Base-by-base conservation (phyloP, 2,797 vertebrate genomes). In the Lacerta bilineata region DNA sequence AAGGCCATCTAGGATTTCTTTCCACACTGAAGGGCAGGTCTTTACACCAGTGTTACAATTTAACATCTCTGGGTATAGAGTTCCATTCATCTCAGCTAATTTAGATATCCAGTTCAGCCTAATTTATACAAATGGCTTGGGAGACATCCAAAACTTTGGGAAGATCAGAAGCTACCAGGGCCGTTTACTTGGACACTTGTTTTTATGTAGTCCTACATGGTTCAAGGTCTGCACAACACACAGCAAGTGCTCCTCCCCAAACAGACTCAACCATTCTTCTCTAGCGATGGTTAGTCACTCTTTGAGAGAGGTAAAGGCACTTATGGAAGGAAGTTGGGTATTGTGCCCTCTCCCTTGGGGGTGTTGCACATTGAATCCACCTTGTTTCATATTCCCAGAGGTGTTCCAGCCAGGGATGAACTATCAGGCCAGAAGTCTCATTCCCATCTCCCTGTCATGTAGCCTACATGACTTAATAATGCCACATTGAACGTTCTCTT, bases 1-100 rank as follows among this genome's bases (percentile, higher is more conserved):
- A 93, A 93, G 81, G 41, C 71, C 88, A 3, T 86, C 79, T 36
- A 91, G 82, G 61, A 93, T 95, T 92, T 93, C 72, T 76, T 41
- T 93, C 88, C 33, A 69, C 84, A 27, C 66, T 86, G 81, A 69
- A 93, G 79, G 64, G 85, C 78, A 13, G 78, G 88, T 80, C 50
- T 88, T 84, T 80, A 80, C 50, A 33, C n/a, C 50, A 61, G 75
- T 71, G 82, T 80, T 77, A 89, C 25, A 61, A 43, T 46, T 89
- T 89, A 80, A 74, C 83, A 80, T 85, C 55, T 80, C 59, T 84
- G 39, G n/a, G 88, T 85, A 50, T 89, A 85, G 69, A 80, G 41
- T 89, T 80, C 55, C 88, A 64, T 89, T 80, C 50, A 74, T 85
- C 83, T 89, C 3, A 36, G 83, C 82, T 85, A 89, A 89, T 84